Evolutionary conservation across 2,888 invertebrate species (phyloP), one percentile per base, ranked within the genome.

Genomic region (Reticulitermes lucifugus): DNA sequence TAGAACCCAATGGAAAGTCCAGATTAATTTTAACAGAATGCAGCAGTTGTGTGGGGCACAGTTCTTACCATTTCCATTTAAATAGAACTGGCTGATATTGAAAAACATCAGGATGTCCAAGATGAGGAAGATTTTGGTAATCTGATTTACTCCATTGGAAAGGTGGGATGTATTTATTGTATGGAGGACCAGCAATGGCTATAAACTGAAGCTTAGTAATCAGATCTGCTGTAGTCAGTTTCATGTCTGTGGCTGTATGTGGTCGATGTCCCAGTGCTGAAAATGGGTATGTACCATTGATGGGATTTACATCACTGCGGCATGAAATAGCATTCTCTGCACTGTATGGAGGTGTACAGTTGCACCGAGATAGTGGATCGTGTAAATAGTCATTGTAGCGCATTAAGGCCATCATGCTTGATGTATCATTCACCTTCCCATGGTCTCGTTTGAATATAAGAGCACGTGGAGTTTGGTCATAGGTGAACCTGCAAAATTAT

Each of bases 281-380:
- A 90, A 95, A 94, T 25, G 95, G 95, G 89, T 94, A 96, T 35
- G 93, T 93, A n/a, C 96, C 96, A 88, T 94, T 93, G 7, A 91
- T 91, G 0, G 94, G 94, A 90, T 96, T 96, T 87, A 96, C 92
- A 90, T 96, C 96, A 90, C 93, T 93, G 80, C 96, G 90, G 3
- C 95, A 94, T 9, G 96, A 93, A 88, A 96, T 93, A 75, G 94
- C 95, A 90, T 95, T 95, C 91, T 94, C 94, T 22, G 93, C 95
- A 89, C 94, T 94, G 92, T 94, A 95, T 0, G 95, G 95, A 9
- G 96, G 96, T 7, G 89, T 89, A 90, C 96, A 96, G 85, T 92
- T 92, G 91, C 96, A 96, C 87, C 91, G 91, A 55, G 95, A 91
- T 85, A 94, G 91, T 12, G 95, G 94, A 90, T 96, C 96, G 90